phyloP scores from a whole-genome alignment of 2,888 invertebrate genomes.

The Lasioglossum calceatum region DNA sequence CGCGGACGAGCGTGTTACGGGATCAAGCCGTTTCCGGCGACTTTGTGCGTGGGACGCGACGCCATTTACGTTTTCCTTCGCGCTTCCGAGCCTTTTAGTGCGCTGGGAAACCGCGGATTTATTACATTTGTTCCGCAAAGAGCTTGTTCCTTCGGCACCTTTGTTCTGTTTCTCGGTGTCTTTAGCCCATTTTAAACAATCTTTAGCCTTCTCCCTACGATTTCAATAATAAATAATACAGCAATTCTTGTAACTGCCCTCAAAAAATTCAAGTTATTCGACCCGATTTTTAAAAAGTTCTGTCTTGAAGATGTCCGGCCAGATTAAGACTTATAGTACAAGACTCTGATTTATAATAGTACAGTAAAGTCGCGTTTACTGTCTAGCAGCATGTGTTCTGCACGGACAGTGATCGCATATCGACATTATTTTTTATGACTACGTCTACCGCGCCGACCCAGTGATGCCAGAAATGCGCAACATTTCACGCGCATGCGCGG shows the following conservation, averaged over 20 bases:
- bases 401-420: too few relatives aligned
- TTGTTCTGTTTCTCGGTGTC: not conserved
- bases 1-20: constrained; percentile 10
- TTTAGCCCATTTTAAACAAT: too few relatives aligned
- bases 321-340: too few relatives aligned
- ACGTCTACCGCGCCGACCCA: too few relatives aligned
- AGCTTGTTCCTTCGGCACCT: not conserved
- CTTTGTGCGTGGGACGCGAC: not conserved
- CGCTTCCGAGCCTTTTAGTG: not conserved
- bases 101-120: not conserved
- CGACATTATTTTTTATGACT: too few relatives aligned
- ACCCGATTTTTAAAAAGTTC: not conserved
- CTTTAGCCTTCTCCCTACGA: too few relatives aligned
- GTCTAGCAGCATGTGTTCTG: too few relatives aligned
- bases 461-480: too few relatives aligned
- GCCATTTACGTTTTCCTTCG: not conserved
- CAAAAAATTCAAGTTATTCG: not conserved
- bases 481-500: too few relatives aligned
- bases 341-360: not conserved
- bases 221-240: too few relatives aligned
- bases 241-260: too few relatives aligned
- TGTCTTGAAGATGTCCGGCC: not conserved
- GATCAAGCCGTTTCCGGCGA: constrained; percentile 30
- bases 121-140: not conserved
- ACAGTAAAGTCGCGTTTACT: too few relatives aligned